Conservation (phyloP, 2,113 vertebrate species). For the Eudyptes chrysolophus region DNA sequence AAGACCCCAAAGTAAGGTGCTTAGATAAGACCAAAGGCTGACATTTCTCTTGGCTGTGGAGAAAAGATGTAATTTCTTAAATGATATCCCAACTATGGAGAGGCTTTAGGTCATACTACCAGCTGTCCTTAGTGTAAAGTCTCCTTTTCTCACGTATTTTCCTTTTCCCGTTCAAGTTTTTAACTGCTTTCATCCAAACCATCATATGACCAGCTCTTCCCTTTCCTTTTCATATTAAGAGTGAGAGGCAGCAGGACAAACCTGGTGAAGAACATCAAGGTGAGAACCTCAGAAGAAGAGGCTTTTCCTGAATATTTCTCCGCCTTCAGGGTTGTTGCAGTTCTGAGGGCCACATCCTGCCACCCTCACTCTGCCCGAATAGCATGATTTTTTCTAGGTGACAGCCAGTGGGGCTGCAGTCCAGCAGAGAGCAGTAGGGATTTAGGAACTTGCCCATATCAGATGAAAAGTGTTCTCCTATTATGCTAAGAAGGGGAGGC, state of each 20-base stretch:
- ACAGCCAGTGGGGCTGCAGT: background rate
- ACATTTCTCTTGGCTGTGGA: background rate
- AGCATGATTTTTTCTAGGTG: background rate
- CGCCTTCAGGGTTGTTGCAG: fast-evolving
- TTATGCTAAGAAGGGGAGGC: background rate
- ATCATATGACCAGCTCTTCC: background rate
- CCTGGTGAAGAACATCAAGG: background rate
- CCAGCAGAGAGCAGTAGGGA: background rate
- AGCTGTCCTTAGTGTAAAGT: background rate
- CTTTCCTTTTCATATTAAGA: background rate
- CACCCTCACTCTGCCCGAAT: background rate
- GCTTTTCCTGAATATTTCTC: background rate
- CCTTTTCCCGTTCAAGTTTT: background rate
- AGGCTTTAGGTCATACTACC: background rate
- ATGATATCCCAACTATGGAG: background rate
- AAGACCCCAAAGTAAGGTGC: background rate
- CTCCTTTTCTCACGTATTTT: background rate
- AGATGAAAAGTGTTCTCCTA: background rate
- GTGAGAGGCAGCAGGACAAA: background rate
- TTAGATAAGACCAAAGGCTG: background rate
- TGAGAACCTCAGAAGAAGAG: background rate
- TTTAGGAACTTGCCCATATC: background rate
- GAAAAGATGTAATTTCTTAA: background rate
- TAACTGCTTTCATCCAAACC: background rate
- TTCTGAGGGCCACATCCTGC: background rate